Base-by-base conservation (phyloP, 1,140 invertebrate species). In the Notospermus geniculatus region DNA sequence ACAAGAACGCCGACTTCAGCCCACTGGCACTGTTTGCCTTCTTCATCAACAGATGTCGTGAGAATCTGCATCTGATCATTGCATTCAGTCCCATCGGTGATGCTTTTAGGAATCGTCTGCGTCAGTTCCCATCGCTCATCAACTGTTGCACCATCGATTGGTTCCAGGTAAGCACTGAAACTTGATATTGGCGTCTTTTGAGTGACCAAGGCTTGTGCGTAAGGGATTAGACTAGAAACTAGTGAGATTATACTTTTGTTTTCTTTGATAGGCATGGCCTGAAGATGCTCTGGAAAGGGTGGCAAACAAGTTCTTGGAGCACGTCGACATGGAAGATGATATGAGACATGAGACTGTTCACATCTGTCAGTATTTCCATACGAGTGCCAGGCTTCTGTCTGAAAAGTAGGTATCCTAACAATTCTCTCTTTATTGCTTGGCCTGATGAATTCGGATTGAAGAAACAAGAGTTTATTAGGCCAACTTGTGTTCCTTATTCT, bases 311-410 rank as follows among this genome's bases (percentile, higher is more conserved):
- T 80, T 74, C 53, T 63, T 81, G 54, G 73, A 78, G 32, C 63
- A 73, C 32, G 66, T 77, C 7, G 76, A 81, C 43, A 77, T 80
- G 22, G 73, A 72, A 0, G 86, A 77, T 45, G 56, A 71, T 7
- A 68, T 74, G 60, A 78, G 73, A 57, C 43, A 54, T 1, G 70
- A 73, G 17, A 71, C 72, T n/a, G 78, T 79, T 17, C 60, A 70
- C 39, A 71, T 80, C 25, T 79, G 77, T 58, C 77, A 79, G 64
- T 71, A 73, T 59, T 80, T 81, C 68, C 78, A 81, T 62, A 69
- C 76, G 64, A 73, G 74, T 66, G 72, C 77, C 5, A 67, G 64
- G 9, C 45, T 64, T 29, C 80, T 96, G 25, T 91, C 92, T 0
- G 76, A 88, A 0, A 86, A 77, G 80, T 85, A 73, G 71, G 65